Evolutionary conservation across 2,888 invertebrate genomes (phyloP), one percentile per base, ranked within the genome.

Genomic region (Lucinisca nassula): DNA sequence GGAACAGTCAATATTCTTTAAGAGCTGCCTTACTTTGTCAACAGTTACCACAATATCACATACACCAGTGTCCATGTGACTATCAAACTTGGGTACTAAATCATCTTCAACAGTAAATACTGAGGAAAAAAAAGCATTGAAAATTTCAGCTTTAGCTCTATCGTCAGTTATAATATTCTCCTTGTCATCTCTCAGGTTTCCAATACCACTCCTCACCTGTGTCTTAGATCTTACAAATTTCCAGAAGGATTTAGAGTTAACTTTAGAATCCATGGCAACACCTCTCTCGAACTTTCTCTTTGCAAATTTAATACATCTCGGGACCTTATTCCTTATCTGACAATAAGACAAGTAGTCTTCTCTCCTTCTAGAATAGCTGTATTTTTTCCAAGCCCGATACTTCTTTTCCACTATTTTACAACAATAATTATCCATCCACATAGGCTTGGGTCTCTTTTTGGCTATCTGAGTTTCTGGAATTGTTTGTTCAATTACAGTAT

Each of bases 341-440:
- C 74, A 74, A 38, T 81, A 81, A 21, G 76, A 45, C n/a, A 55
- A 30, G 38, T 76, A 75, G 49, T 82, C 82, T 30, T 61, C 61
- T 45, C 38, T 74, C 8, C 74, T 51, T 35, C 67, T 72, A 21
- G 74, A 72, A 35, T 38, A 55, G n/a, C 73, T 73, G 38, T 45
- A 81, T 35, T 61, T 73, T 40, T 81, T 81, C 81, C 81, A 81
- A 21, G 81, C 81, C 10, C 40, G 35, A 73, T 81, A 81, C n/a
- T 81, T 81, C 40, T 74, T 58, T 58, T 81, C 74, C 1, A 74
- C 55, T 32, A 37, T 21, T 30, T 58, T 51, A 27, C 67, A 24
- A 76, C 75, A 82, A 70, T 61, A 76, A 40, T 45, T 12, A 24
- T 82, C 67, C 82, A 82, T 82, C 76, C 75, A 75, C 37, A 32